Evolutionary conservation across 2,888 invertebrate genomes (phyloP), one percentile per base, ranked within the genome.

Genomic region (Catocala sponsa): DNA sequence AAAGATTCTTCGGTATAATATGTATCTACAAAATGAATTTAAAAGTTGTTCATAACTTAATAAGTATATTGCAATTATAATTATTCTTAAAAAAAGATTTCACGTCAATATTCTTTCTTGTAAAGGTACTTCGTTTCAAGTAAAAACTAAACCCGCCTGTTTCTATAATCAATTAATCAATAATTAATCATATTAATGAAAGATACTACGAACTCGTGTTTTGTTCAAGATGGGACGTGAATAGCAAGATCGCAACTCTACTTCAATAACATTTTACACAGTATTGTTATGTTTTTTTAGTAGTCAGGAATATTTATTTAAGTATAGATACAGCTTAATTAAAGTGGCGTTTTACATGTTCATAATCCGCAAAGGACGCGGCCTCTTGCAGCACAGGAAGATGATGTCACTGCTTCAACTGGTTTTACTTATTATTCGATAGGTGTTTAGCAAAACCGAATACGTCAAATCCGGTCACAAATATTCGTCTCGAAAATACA

Each of bases 381-480:
- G 86, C 87, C 88, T 88, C 86, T 82, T 84, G 82, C 83, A 83
- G 81, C 88, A 87, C 90, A 91, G 91, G 91, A 92, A 90, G 93
- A 77, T 94, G 94, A 94, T 94, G 94, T 94, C 94, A 94, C 90
- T 88, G 76, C 81, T 86, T 87, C 85, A 86, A 94, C 94, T 91
- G 91, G 93, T 92, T 92, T 91, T 81, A 79, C 85, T 92, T 92
- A 91, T 88, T 90, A 92, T 93, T 92, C 91, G 86, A 78, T 81
- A 77, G 82, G 87, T 86, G 88, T 87, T 86, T 86, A 76, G 80
- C 82, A 86, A 78, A 87, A 79, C 70, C 80, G 81, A 89, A 87
- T 84, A 85, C 82, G 82, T 84, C 79, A 80, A 38, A 83, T 79
- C 80, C 70, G 82, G 70, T 80, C 80, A 63, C 63, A 70, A 63